Conservation (phyloP, 2,113 vertebrate genomes). For the Toxotes chatareus region DNA sequence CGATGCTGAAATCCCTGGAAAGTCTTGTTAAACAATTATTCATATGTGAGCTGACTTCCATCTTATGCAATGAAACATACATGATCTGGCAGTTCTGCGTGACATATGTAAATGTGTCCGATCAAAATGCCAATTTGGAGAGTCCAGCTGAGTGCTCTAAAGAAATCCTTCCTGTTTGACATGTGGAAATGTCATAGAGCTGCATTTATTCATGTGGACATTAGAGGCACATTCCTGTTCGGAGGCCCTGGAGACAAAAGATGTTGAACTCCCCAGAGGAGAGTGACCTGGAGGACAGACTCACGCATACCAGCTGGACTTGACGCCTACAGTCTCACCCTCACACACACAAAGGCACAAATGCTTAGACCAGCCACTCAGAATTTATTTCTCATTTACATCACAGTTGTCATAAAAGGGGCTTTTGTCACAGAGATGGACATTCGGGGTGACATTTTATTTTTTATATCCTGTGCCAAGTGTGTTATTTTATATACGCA, state of each 20-base stretch:
- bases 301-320: conserved; percentile 82
- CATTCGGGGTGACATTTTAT: conserved; percentile 6
- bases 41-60: conserved; percentile 5
- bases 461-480: conserved; percentile 5
- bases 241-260: conserved; percentile 66
- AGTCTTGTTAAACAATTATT: conserved; percentile 35
- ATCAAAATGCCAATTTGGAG: conserved; percentile 76
- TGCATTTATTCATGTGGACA: conserved; percentile 78
- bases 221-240: conserved; percentile 63
- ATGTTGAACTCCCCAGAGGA: conserved; percentile 74
- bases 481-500: background rate
- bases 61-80: conserved; percentile 40
- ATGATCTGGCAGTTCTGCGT: conserved; percentile 26
- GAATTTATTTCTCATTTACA: conserved; percentile 37
- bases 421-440: conserved; percentile 12
- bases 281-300: conserved; percentile 78
- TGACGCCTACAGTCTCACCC: conserved; percentile 29
- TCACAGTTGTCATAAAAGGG: conserved; percentile 14
- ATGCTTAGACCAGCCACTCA: conserved; percentile 1
- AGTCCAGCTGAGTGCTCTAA: conserved; percentile 67
- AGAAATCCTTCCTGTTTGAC: conserved; percentile 53
- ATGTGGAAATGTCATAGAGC: conserved; percentile 68
- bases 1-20: background rate
- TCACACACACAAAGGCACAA: background rate
- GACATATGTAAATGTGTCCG: conserved; percentile 66